Base-by-base conservation (phyloP, 2,113 vertebrate species). In the Mormyrus lacerda region DNA sequence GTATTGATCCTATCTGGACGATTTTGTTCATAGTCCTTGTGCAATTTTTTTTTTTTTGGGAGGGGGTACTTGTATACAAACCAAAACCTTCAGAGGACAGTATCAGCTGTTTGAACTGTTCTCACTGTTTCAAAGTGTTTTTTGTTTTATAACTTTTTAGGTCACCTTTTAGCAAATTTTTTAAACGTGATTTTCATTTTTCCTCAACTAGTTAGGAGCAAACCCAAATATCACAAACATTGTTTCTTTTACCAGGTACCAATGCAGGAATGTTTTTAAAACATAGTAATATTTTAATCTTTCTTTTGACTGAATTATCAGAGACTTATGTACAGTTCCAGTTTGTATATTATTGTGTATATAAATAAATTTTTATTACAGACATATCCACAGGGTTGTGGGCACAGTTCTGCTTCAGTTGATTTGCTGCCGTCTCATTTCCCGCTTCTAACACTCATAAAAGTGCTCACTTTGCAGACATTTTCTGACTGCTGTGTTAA, bases 241-340 rank as follows among this genome's bases (percentile, higher is more conserved):
- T 3, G 51, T 87, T 53, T 89, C 91, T 82, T 92, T 90, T 92
- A 91, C 58, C 91, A 86, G 9, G 83, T 88, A 88, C 82, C 86
- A 69, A n/a, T 0, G 58, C 90, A 92, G 90, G 83, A 85, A 90
- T 92, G 69, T 27, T 51, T 89, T 92, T 90, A 76, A 31, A 90
- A 87, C 21, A 45, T 91, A 92, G 89, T 93, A 91, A 86, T 90
- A 88, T 93, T 94, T 93, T 92, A 91, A 92, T 93, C 91, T 91
- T 89, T 58, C 44, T 51, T 94, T 93, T 93, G 92, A 91, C 92
- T 95, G 92, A 94, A 93, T 92, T 94, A 93, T 91, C 92, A 85
- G 31, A 90, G 47, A 93, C 94, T 93, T 95, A 94, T 95, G 95
- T 95, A 95, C 94, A 95, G 93, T 94, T 94, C 91, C 89, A 93